phyloP scores from a whole-genome alignment of 2,113 vertebrate genomes.

The Petromus typicus region DNA sequence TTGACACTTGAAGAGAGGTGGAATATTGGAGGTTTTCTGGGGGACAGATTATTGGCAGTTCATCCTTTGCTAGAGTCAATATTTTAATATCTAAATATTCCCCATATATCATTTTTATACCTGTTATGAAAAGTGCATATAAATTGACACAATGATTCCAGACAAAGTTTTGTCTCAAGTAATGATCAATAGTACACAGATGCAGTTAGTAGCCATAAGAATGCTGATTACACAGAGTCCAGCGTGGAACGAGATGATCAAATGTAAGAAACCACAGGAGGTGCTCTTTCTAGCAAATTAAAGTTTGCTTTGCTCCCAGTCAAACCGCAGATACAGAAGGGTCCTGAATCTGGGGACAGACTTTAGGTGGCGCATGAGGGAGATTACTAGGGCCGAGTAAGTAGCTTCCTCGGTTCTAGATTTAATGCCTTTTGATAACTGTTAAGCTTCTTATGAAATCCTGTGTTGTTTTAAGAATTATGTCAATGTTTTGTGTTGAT shows the following conservation, averaged over 20 bases:
- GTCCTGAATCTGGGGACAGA: background rate
- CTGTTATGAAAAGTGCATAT: background rate
- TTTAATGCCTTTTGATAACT: background rate
- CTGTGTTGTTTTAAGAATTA: background rate
- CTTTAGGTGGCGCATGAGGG: background rate
- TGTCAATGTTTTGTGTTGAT: background rate
- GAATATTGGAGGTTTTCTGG: background rate
- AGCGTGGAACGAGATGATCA: background rate
- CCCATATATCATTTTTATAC: background rate
- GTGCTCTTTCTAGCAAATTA: too few relatives aligned
- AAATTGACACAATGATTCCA: background rate
- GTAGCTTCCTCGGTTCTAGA: constrained; percentile 8
- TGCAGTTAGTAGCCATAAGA: background rate
- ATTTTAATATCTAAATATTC: background rate
- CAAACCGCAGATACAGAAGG: background rate
- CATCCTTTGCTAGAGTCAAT: background rate
- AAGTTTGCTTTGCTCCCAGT: background rate
- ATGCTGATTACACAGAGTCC: background rate
- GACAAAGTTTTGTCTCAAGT: background rate
- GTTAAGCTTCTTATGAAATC: background rate
- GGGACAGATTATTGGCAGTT: background rate
- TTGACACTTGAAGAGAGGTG: background rate
- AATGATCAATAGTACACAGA: background rate
- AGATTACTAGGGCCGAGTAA: too few relatives aligned
- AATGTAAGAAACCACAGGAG: background rate